phyloP scores from a whole-genome alignment of 2,888 invertebrate species.

The Callosobruchus maculatus region DNA sequence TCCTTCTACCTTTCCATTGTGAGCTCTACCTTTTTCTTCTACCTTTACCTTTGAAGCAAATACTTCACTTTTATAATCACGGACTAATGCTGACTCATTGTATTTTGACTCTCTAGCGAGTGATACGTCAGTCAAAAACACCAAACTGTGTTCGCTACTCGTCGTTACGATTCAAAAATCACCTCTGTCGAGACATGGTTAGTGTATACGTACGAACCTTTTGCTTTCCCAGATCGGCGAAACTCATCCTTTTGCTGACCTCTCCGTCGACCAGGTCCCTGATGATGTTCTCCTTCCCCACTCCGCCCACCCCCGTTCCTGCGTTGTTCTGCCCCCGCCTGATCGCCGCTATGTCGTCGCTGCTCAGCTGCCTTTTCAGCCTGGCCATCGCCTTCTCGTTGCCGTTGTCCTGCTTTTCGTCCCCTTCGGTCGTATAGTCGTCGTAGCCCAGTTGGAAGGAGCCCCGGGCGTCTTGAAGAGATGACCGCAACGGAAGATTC shows the following conservation, averaged over 20 bases:
- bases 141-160: too few relatives aligned
- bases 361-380: constrained; percentile 59
- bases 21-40: too few relatives aligned
- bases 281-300: constrained; percentile 48
- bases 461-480: constrained; percentile 71
- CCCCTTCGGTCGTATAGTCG: constrained; percentile 47
- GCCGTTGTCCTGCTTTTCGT: constrained; percentile 62
- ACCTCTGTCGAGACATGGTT: too few relatives aligned
- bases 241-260: constrained; percentile 58
- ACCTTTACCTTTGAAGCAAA: too few relatives aligned
- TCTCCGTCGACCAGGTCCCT: constrained; percentile 61
- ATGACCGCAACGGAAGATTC: constrained; percentile 69
- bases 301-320: constrained; percentile 36
- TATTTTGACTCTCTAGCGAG: too few relatives aligned
- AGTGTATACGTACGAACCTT: constrained; percentile 36
- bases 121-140: too few relatives aligned
- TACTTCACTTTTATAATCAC: too few relatives aligned
- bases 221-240: constrained; percentile 66
- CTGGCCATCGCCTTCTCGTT: constrained; percentile 50
- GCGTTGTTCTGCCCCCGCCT: constrained; percentile 42
- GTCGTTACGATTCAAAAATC: too few relatives aligned
- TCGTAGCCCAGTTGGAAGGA: constrained; percentile 67
- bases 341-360: constrained; percentile 52
- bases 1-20: too few relatives aligned
- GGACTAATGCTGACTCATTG: too few relatives aligned